Conservation (phyloP, 2,888 invertebrate genomes). For the Vanessa cardui region DNA sequence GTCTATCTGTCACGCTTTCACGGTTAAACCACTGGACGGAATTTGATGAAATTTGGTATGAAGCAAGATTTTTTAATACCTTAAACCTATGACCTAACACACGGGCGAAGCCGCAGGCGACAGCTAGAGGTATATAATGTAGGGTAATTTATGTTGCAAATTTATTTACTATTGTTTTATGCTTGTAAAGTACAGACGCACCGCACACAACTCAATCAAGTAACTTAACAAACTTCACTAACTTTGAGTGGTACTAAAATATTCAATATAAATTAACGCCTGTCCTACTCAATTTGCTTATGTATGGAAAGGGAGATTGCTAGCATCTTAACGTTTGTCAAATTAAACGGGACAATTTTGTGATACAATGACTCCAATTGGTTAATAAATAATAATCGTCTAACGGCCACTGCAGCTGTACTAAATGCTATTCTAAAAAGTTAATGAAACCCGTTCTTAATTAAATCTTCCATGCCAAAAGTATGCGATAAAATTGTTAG, state of each 20-base stretch:
- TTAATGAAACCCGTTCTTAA: background rate
- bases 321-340: conserved; percentile 28
- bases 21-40: too few relatives aligned
- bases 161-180: background rate
- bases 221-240: conserved; percentile 73
- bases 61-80: too few relatives aligned
- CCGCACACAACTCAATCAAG: conserved; percentile 64
- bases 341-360: conserved; percentile 20
- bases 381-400: background rate
- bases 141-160: background rate
- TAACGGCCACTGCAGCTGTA: background rate
- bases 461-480: background rate
- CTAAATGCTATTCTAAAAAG: background rate
- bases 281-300: conserved; percentile 53
- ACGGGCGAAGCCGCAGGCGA: too few relatives aligned
- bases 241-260: conserved; percentile 79
- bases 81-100: too few relatives aligned
- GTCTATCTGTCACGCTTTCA: too few relatives aligned
- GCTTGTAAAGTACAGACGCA: conserved; percentile 7
- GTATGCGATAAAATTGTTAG: background rate
- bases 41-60: too few relatives aligned
- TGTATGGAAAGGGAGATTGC: conserved; percentile 46
- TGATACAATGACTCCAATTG: conserved; percentile 5
- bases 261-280: conserved; percentile 73
- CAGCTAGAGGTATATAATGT: too few relatives aligned